Evolutionary conservation across 2,113 vertebrate species (phyloP).

Genomic region (Genyomyrus donnyi): DNA sequence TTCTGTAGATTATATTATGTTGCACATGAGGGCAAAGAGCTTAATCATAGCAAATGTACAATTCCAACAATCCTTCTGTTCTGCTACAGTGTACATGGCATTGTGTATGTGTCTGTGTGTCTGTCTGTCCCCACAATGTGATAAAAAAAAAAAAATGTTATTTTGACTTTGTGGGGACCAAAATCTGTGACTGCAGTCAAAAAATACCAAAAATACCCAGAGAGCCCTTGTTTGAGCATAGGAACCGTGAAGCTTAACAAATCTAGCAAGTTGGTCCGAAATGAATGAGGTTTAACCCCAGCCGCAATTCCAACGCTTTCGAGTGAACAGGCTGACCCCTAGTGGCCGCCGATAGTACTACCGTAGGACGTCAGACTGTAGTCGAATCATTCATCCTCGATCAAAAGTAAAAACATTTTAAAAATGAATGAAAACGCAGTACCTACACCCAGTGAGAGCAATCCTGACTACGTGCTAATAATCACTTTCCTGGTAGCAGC

Average conservation of each 20-base stretch:
- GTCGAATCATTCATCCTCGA: background rate
- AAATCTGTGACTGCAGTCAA: background rate
- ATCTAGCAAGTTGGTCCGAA: background rate
- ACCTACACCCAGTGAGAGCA: background rate
- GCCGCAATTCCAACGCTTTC: background rate
- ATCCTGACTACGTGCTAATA: background rate
- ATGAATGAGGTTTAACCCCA: background rate
- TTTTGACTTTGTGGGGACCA: background rate
- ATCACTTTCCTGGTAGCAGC: background rate
- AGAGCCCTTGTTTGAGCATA: background rate
- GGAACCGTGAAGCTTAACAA: background rate
- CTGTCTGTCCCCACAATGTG: background rate
- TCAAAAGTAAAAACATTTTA: background rate
- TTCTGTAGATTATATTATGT: background rate
- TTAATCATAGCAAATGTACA: background rate
- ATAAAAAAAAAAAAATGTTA: background rate
- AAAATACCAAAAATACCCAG: background rate
- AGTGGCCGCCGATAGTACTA: background rate
- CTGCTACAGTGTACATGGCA: background rate
- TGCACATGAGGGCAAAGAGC: background rate
- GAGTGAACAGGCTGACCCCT: background rate
- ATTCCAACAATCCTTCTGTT: background rate
- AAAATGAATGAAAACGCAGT: background rate
- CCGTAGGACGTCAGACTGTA: background rate
- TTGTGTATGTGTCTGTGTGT: background rate